Evolutionary conservation across 1,140 invertebrate genomes (phyloP).

Genomic region (Caenorhabditis inopinata): DNA sequence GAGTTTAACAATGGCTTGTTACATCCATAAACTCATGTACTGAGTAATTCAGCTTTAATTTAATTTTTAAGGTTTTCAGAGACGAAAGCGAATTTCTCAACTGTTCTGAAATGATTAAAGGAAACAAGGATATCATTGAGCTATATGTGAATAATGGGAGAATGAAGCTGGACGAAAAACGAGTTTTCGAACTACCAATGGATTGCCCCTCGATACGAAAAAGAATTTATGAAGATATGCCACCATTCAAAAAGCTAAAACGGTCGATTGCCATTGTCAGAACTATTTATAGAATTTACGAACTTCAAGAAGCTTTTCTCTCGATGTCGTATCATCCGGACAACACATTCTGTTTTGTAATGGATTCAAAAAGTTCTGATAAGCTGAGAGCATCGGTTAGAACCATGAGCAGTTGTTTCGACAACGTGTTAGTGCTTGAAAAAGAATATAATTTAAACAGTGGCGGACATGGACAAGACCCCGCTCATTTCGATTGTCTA

Average conservation of each 20-base stretch:
- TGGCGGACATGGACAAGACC: conserved; percentile 32
- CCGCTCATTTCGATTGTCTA: conserved; percentile 15
- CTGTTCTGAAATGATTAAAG: conserved; percentile 10
- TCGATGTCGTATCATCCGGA: conserved; percentile 13
- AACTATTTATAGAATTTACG: conserved; percentile 12
- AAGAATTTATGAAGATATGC: conserved; percentile 8
- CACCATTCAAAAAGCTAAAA: background rate
- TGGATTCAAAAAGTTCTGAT: conserved; percentile 17
- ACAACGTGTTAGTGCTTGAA: conserved; percentile 9
- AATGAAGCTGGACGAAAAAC: conserved; percentile 5
- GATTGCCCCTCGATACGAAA: conserved; percentile 9
- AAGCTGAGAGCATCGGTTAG: background rate
- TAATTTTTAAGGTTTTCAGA: background rate
- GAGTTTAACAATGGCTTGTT: too few relatives aligned
- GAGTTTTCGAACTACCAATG: conserved; percentile 2
- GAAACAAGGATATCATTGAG: background rate
- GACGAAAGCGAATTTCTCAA: conserved; percentile 10
- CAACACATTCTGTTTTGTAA: conserved; percentile 7
- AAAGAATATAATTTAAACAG: conserved; percentile 32
- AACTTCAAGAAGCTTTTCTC: conserved; percentile 9
- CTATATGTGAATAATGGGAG: conserved; percentile 14
- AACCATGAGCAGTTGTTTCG: background rate
- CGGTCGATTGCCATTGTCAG: conserved; percentile 12
- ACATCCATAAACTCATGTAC: too few relatives aligned
- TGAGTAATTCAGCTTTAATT: too few relatives aligned